Conservation (phyloP, 2,797 vertebrate genomes). For the Neosilurus mollespiculum region DNA sequence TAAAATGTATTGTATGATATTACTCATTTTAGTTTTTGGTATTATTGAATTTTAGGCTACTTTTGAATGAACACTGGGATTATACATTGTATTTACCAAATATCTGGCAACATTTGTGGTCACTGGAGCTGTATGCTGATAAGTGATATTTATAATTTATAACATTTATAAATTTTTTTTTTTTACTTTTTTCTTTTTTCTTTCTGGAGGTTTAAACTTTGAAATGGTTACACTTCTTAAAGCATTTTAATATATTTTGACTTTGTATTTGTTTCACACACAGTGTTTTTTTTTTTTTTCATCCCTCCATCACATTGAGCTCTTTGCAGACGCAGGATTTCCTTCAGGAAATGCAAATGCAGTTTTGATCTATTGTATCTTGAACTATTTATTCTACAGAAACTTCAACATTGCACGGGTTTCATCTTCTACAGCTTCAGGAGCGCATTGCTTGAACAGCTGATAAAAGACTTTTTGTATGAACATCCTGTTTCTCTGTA, state of each 20-base stretch:
- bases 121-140: neutral
- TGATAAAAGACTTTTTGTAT: neutral
- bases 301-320: conserved; percentile 2
- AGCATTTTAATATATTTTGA: neutral
- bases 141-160: too few relatives aligned
- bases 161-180: too few relatives aligned
- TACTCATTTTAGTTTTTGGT: neutral
- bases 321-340: neutral
- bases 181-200: neutral
- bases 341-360: conserved; percentile 19
- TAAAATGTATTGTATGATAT: neutral
- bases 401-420: neutral
- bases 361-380: neutral
- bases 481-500: neutral
- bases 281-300: neutral
- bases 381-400: conserved; percentile 4
- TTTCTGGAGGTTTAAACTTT: neutral
- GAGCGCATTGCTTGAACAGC: neutral
- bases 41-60: neutral
- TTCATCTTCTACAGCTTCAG: conserved; percentile 8
- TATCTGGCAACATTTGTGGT: neutral
- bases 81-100: neutral
- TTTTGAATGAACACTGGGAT: neutral
- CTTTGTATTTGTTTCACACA: neutral
- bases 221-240: neutral